Percentiles rank a stretch among this genome's conserved stretches.
phyloP scores from a whole-genome alignment of 2,797 vertebrate species.

The Potorous gilbertii region DNA sequence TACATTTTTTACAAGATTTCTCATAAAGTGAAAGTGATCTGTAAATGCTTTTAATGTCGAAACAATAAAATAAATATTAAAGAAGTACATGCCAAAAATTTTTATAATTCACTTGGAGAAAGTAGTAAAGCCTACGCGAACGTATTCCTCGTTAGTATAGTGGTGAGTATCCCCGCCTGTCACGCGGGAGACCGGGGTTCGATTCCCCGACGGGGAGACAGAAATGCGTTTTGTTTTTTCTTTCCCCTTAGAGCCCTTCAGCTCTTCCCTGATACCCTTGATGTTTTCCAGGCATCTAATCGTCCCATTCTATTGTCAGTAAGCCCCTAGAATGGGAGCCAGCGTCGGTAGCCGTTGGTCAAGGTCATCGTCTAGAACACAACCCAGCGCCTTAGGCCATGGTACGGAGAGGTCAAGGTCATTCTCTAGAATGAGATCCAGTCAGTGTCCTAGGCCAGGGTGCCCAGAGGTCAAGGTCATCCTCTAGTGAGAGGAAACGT shows the following conservation, averaged over 20 bases:
- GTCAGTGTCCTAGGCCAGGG: background rate
- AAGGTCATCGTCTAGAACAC: background rate
- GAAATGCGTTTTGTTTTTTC: no score
- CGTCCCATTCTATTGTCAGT: no score
- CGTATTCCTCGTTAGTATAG: constrained; percentile 72
- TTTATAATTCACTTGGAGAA: background rate
- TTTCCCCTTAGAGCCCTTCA: background rate
- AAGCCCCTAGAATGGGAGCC: background rate
- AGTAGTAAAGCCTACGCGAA: rapidly evolving
- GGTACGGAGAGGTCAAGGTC: background rate
- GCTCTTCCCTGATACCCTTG: rapidly evolving
- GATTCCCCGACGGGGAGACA: constrained; percentile 79
- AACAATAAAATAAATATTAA: background rate
- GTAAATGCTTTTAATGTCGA: background rate
- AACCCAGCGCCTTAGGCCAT: background rate
- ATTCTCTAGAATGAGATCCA: background rate
- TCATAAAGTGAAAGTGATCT: background rate
- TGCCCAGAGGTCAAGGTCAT: background rate
- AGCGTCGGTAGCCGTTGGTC: background rate
- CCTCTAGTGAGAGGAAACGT: background rate
- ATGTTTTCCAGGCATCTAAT: background rate
- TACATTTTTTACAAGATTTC: background rate
- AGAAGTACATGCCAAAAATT: background rate
- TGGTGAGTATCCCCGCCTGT: constrained; percentile 78
- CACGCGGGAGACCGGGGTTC: constrained; percentile 77